Percentiles rank a stretch among this genome's conserved stretches.
phyloP scores from a whole-genome alignment of 2,888 invertebrate genomes.

The Drosophila formosana region DNA sequence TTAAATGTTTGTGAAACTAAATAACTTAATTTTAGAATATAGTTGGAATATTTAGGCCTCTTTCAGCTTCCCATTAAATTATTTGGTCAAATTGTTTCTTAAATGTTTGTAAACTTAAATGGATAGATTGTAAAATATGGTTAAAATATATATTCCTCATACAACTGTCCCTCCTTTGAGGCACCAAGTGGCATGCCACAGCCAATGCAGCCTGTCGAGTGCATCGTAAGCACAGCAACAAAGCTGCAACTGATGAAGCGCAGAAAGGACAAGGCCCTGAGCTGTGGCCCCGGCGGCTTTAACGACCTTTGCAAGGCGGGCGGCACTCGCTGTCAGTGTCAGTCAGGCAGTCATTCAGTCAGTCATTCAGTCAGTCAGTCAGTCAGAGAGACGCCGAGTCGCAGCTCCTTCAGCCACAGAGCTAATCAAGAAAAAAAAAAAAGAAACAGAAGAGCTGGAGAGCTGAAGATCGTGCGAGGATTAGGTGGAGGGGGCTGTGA shows the following conservation, averaged over 20 bases:
- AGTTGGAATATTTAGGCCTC: no score
- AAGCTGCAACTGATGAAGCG: slow-evolving; percentile 54
- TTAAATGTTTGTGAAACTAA: no score
- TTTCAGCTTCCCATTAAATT: no score
- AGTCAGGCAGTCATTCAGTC: slow-evolving; percentile 40
- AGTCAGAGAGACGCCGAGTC: neutral
- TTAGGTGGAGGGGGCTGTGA: slow-evolving; percentile 70
- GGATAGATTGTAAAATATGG: no score
- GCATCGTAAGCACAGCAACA: slow-evolving; percentile 39
- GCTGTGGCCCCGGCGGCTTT: slow-evolving; percentile 62
- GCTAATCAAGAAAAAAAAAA: slow-evolving; percentile 62
- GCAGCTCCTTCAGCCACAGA: slow-evolving; percentile 15
- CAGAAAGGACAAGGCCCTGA: slow-evolving; percentile 63
- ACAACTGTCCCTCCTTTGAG: neutral
- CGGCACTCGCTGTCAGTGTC: slow-evolving; percentile 46
- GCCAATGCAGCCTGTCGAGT: neutral
- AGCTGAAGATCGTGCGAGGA: slow-evolving; percentile 75
- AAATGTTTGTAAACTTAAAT: no score
- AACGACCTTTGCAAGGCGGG: slow-evolving; percentile 76
- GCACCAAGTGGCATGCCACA: neutral
- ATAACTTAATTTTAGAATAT: no score
- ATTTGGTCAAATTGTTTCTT: no score
- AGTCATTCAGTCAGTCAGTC: slow-evolving; percentile 15
- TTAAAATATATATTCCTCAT: no score
- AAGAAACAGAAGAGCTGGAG: slow-evolving; percentile 5